phyloP scores from a whole-genome alignment of 2,113 vertebrate genomes.

The Spea multiplicata region DNA sequence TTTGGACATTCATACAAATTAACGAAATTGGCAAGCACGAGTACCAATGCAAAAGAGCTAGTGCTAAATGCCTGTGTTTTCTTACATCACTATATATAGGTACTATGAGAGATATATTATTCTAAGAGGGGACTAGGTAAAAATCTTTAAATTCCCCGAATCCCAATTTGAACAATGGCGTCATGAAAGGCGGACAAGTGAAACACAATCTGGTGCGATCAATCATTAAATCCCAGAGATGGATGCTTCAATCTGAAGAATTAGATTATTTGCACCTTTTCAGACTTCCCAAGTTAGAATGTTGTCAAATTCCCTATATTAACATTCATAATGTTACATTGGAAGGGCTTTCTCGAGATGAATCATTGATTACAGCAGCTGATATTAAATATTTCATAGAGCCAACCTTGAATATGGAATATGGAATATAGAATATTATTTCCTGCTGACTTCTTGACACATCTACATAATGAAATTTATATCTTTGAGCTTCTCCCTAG shows the following conservation, averaged over 20 bases:
- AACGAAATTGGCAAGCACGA: too few relatives aligned
- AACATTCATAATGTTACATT: not conserved
- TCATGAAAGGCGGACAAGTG: conserved; percentile 19
- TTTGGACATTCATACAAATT: too few relatives aligned
- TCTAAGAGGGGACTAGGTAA: not conserved
- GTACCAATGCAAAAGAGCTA: too few relatives aligned
- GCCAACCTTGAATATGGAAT: not conserved
- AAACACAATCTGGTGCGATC: conserved; percentile 30
- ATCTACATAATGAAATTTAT: not conserved
- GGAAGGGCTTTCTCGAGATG: not conserved
- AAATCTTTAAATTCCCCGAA: conserved; percentile 7
- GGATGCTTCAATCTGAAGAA: not conserved
- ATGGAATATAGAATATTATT: not conserved
- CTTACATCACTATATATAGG: too few relatives aligned
- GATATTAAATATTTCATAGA: conserved; percentile 14
- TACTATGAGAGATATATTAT: too few relatives aligned
- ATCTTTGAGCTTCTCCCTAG: not conserved
- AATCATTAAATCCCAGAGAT: conserved; percentile 2
- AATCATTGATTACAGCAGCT: not conserved
- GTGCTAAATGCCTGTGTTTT: too few relatives aligned
- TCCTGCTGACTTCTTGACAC: not conserved
- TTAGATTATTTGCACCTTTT: not conserved
- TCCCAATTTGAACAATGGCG: conserved; percentile 8
- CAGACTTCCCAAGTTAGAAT: not conserved
- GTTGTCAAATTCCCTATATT: not conserved